Evolutionary conservation across 2,888 invertebrate genomes (phyloP).

Genomic region (Caenorhabditis wallacei): DNA sequence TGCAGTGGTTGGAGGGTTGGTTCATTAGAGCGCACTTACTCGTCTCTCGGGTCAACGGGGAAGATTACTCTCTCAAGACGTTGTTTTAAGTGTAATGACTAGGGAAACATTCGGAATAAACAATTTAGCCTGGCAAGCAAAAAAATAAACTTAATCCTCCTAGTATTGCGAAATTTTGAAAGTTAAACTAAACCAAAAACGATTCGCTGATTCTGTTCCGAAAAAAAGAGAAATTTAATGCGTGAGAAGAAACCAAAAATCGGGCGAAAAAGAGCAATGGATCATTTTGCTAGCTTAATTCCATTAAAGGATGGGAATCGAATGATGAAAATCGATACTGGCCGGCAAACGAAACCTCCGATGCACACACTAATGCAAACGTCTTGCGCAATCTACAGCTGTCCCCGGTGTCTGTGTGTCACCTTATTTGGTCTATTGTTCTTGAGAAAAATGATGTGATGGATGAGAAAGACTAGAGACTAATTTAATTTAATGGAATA

Average conservation of each 20-base stretch:
- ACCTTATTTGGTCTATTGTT: slow-evolving; percentile 9
- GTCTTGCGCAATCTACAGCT: slow-evolving; percentile 14
- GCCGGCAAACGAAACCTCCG: background rate
- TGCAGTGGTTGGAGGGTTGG: slow-evolving; percentile 5
- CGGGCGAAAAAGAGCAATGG: background rate
- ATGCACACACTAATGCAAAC: slow-evolving; percentile 10
- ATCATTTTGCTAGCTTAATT: background rate
- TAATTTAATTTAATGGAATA: too few relatives aligned
- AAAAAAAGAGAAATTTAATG: background rate
- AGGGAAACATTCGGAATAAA: too few relatives aligned
- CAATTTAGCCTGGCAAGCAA: too few relatives aligned
- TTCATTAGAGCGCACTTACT: slow-evolving; percentile 44
- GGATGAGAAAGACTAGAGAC: too few relatives aligned
- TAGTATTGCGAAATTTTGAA: slow-evolving; percentile 2
- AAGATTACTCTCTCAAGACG: too few relatives aligned
- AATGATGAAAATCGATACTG: background rate
- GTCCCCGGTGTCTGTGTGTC: background rate
- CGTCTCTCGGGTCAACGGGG: too few relatives aligned
- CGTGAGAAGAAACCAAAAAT: slow-evolving; percentile 17
- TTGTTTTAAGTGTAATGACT: too few relatives aligned
- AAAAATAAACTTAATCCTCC: background rate
- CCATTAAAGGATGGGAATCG: background rate
- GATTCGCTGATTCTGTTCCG: background rate
- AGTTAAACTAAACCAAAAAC: background rate
- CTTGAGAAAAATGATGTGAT: too few relatives aligned